Conservation (phyloP, 2,797 vertebrate species). For the Eulemur coronatus region DNA sequence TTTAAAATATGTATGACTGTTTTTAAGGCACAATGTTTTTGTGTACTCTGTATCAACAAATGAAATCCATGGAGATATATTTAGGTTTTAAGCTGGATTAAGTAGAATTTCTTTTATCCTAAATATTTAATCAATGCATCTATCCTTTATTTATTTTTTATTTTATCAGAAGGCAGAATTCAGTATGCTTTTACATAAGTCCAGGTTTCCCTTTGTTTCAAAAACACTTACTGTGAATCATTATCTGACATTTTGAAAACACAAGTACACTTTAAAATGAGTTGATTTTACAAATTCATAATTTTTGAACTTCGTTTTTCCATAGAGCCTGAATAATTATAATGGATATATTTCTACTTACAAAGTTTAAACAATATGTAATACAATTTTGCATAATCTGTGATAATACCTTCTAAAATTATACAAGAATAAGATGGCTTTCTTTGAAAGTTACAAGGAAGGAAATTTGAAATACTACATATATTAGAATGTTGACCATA, state of each 20-base stretch:
- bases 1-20: constrained; percentile 45
- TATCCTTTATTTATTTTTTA: constrained; percentile 34
- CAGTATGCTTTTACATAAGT: not conserved
- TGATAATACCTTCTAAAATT: constrained; percentile 87
- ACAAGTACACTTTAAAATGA: constrained; percentile 76
- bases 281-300: constrained; percentile 81
- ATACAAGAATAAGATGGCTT: constrained; percentile 85
- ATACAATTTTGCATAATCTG: constrained; percentile 80
- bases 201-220: not conserved
- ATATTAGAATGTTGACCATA: constrained; percentile 84
- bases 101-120: constrained; percentile 56
- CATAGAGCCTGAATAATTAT: constrained; percentile 76
- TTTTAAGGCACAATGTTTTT: constrained; percentile 71
- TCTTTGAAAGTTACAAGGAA: constrained; percentile 83
- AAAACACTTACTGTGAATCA: constrained; percentile 39
- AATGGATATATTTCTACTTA: constrained; percentile 76
- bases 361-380: constrained; percentile 80
- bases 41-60: constrained; percentile 45
- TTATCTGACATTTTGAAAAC: constrained; percentile 28
- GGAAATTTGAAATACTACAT: constrained; percentile 84
- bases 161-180: constrained; percentile 64
- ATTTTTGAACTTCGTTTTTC: constrained; percentile 84
- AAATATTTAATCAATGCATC: constrained; percentile 52
- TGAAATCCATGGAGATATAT: constrained; percentile 57
- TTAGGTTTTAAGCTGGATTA: constrained; percentile 44